These are phyloP conservation scores for Chloroceryle inda DNA, from an alignment of 2,797 vertebrate genomes.

Conservation along the genomic window DNA sequence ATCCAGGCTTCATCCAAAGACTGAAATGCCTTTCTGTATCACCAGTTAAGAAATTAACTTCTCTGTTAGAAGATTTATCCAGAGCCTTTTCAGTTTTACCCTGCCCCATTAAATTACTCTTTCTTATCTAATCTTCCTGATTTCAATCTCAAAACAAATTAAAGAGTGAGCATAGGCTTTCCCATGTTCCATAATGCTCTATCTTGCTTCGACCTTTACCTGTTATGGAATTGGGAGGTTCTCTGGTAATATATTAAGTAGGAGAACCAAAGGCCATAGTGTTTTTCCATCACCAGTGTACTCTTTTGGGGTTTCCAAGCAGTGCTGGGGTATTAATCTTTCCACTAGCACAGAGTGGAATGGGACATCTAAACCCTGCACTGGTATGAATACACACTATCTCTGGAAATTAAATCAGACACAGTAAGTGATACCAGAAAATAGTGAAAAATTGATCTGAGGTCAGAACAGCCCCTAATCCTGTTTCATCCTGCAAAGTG, in stretches of 20 bases:
- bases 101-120: not conserved
- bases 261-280: not conserved
- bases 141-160: not conserved
- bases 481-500: not conserved
- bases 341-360: not conserved
- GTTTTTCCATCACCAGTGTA: not conserved
- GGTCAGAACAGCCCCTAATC: not conserved
- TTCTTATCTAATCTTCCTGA: not conserved
- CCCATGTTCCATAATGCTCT: not conserved
- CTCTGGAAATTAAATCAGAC: slow-evolving; percentile 20
- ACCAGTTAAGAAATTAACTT: not conserved
- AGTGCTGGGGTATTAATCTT: not conserved
- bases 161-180: not conserved
- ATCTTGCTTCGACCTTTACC: not conserved
- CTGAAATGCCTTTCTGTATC: not conserved
- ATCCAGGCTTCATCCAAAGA: not conserved
- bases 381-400: not conserved
- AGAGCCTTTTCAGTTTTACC: not conserved
- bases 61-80: not conserved
- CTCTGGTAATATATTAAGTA: not conserved
- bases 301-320: not conserved
- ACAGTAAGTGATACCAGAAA: slow-evolving; percentile 9
- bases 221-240: not conserved
- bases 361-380: accelerated
- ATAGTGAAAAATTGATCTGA: not conserved